Percentiles rank a stretch among this genome's conserved stretches.
Evolutionary conservation across 2,888 invertebrate species (phyloP).

Genomic region (Cantharis flavilabris): DNA sequence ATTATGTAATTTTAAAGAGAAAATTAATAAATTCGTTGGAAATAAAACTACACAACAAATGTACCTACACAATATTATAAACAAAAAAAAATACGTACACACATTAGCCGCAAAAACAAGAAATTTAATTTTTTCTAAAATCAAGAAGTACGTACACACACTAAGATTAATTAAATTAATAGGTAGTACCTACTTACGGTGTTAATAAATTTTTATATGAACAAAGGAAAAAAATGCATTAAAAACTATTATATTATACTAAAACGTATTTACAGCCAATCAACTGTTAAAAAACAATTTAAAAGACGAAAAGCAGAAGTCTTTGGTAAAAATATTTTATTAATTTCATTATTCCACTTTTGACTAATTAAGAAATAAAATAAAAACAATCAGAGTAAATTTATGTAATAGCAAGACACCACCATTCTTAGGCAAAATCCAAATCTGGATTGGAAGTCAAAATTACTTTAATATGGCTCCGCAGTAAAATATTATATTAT

Average conservation of each 20-base stretch:
- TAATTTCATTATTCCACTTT: not conserved
- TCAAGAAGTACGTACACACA: not conserved
- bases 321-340: constrained; percentile 40
- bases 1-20: not conserved
- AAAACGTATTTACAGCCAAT: constrained; percentile 53
- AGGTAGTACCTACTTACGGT: not conserved
- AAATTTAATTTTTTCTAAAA: not conserved
- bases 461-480: not conserved
- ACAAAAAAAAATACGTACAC: too few relatives aligned
- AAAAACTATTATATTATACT: constrained; percentile 40
- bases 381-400: not conserved
- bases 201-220: not conserved
- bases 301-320: constrained; percentile 29
- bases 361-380: not conserved
- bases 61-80: not conserved
- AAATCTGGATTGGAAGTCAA: not conserved
- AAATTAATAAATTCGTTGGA: not conserved
- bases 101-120: not conserved
- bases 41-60: not conserved
- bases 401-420: not conserved
- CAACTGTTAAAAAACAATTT: constrained; percentile 46
- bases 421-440: not conserved
- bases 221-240: not conserved
- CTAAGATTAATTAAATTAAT: not conserved
- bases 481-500: not conserved